These are phyloP conservation scores for Pyrocoelia pectoralis DNA, from an alignment of 2,888 invertebrate species.

Conservation along the genomic window DNA sequence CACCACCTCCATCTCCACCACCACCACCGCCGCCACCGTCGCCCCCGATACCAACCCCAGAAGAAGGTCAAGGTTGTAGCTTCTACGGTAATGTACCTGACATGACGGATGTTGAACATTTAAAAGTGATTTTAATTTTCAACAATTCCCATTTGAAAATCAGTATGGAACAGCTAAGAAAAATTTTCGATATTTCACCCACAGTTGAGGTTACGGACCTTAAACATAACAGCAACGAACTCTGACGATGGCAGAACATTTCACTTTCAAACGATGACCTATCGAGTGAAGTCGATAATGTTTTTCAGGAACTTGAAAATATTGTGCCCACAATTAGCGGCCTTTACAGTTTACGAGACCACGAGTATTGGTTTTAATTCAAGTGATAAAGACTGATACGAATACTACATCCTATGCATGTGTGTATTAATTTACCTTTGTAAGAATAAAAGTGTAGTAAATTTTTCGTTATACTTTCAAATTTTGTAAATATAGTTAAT, in stretches of 20 bases:
- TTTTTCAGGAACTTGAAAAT: constrained; percentile 45
- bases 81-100: constrained; percentile 62
- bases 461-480: too few species aligned
- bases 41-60: neutral
- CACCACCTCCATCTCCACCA: neutral
- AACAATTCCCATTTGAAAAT: constrained; percentile 62
- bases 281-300: constrained; percentile 33
- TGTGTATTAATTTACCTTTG: too few species aligned
- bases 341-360: constrained; percentile 30
- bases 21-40: neutral
- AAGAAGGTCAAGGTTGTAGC: constrained; percentile 56
- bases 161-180: constrained; percentile 62
- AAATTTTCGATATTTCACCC: constrained; percentile 64
- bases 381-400: neutral
- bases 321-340: constrained; percentile 41
- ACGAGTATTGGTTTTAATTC: constrained; percentile 42
- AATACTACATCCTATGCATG: too few species aligned
- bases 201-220: constrained; percentile 55
- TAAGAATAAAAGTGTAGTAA: too few species aligned
- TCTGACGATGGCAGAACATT: constrained; percentile 16
- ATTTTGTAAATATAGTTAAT: too few species aligned
- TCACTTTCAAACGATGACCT: neutral
- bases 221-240: constrained; percentile 12
- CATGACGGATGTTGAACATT: constrained; percentile 56
- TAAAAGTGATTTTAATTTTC: constrained; percentile 64